phyloP scores from a whole-genome alignment of 2,888 invertebrate species.

The Nesidiocoris tenuis region DNA sequence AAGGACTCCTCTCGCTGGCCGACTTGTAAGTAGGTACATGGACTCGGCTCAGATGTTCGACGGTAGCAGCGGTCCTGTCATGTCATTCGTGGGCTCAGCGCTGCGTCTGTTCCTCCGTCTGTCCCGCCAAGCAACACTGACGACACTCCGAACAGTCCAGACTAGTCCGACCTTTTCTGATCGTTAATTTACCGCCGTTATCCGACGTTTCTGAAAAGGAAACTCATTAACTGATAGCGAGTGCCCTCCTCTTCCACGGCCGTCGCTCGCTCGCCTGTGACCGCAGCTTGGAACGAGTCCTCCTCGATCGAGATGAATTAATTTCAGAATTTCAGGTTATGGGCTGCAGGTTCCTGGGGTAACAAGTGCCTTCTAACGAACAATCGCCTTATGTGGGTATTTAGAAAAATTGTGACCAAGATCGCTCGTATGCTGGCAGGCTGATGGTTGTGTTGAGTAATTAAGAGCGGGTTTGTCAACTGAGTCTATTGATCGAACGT shows the following conservation, averaged over 20 bases:
- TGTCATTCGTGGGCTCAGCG: neutral
- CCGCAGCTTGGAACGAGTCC: neutral
- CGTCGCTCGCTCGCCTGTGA: neutral
- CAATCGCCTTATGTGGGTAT: too few species aligned
- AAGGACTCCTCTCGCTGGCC: neutral
- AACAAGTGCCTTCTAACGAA: too few species aligned
- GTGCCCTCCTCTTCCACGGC: slow-evolving; percentile 9
- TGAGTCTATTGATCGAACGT: too few species aligned
- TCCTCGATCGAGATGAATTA: slow-evolving; percentile 14
- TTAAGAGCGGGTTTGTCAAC: too few species aligned
- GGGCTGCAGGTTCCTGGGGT: too few species aligned
- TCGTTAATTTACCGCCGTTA: slow-evolving; percentile 31
- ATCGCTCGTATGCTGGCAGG: too few species aligned
- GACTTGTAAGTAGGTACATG: neutral
- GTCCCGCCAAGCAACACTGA: neutral
- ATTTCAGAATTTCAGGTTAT: slow-evolving; percentile 18
- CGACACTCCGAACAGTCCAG: too few species aligned
- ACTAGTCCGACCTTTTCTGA: neutral
- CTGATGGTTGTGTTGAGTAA: too few species aligned
- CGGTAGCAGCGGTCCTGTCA: neutral
- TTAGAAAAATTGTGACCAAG: too few species aligned
- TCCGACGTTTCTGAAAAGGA: slow-evolving; percentile 24
- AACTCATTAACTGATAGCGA: slow-evolving; percentile 34
- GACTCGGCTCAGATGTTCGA: neutral
- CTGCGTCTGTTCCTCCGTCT: neutral